Evolutionary conservation across 2,888 invertebrate genomes (phyloP), one percentile per base, ranked within the genome.

Genomic region (Corbicula japonica): DNA sequence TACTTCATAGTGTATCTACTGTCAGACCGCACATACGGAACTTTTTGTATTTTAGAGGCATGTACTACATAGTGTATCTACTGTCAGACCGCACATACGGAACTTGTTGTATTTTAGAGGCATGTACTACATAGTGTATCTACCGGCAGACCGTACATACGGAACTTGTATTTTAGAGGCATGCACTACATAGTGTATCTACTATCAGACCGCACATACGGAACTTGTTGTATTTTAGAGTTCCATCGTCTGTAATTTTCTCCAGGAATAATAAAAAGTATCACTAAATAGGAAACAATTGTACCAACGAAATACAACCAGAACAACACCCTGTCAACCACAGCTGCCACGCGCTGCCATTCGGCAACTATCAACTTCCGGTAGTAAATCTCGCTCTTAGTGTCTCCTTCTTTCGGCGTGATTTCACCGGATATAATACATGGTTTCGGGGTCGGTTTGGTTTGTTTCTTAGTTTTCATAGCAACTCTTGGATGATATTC

Each of bases 321-420:
- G 84, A 93, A 93, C 65, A 93, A 77, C 12, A 92, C 71, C 21
- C 92, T 76, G 80, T 93, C 93, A 15, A 92, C 83, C 12, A 92
- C 91, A 8, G 89, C 87, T 0, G 93, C 92, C 18, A 93, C 90
- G 18, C 89, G 87, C 71, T 92, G 92, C 93, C 93, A 93, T 65
- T 92, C 92, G 0, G 90, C 92, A 26, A 92, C 87, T 50, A 92
- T 87, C 50, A 88, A 63, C 69, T 89, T 90, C 46, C 87, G 72
- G 35, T 70, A 78, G 54, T 79, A 80, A 10, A 87, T 56, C 50
- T 85, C 80, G 38, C 73, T 82, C 26, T 76, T 76, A 21, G 73
- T 66, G 68, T 82, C 74, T 10, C 80, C 80, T 35, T 68, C 74
- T 35, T 73, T 70, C 3, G 72, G 72, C 23, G 32, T 61, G 34